Percentiles rank a stretch among this genome's conserved stretches.
phyloP scores from a whole-genome alignment of 1,140 invertebrate genomes.

The Drosophila ercepeae region DNA sequence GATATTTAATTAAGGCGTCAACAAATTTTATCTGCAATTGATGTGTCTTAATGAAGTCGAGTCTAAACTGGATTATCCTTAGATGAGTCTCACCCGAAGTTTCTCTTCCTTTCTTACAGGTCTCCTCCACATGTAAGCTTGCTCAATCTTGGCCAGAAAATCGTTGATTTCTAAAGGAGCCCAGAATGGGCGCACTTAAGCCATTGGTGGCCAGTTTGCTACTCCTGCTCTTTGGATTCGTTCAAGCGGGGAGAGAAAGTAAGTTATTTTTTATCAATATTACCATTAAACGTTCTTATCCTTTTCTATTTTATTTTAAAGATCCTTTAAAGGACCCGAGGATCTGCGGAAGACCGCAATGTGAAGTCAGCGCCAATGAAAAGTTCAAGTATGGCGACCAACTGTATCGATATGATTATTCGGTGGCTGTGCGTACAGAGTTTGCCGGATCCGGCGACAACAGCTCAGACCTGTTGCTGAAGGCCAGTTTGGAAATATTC shows the following conservation, averaged over 20 bases:
- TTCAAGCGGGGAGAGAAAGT: slow-evolving; percentile 60
- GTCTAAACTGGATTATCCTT: slow-evolving; percentile 16
- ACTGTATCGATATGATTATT: slow-evolving; percentile 88
- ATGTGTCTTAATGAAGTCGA: slow-evolving; percentile 42
- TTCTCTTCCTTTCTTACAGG: slow-evolving; percentile 11
- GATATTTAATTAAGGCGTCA: slow-evolving; percentile 44
- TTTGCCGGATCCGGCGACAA: slow-evolving; percentile 88
- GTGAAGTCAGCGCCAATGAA: slow-evolving; percentile 58
- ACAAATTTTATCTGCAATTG: slow-evolving; percentile 12
- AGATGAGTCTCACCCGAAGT: not conserved
- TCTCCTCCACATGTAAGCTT: slow-evolving; percentile 18
- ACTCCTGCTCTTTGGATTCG: slow-evolving; percentile 29
- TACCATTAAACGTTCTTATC: not conserved
- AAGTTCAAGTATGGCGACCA: slow-evolving; percentile 87
- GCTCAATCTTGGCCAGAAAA: not conserved
- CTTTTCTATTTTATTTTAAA: slow-evolving; percentile 55
- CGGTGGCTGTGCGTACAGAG: slow-evolving; percentile 86
- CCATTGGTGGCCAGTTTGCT: slow-evolving; percentile 34
- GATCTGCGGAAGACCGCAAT: slow-evolving; percentile 87
- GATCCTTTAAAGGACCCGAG: slow-evolving; percentile 88
- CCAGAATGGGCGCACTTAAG: slow-evolving; percentile 53
- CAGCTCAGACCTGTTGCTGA: slow-evolving; percentile 87
- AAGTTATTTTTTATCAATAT: not conserved
- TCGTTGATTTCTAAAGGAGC: slow-evolving; percentile 22
- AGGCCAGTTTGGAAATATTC: slow-evolving; percentile 84